A percentile compares a stretch with the other conserved stretches of the same genome.
Evolutionary conservation across 1,140 invertebrate species (phyloP).

Genomic region (Apis cerana): DNA sequence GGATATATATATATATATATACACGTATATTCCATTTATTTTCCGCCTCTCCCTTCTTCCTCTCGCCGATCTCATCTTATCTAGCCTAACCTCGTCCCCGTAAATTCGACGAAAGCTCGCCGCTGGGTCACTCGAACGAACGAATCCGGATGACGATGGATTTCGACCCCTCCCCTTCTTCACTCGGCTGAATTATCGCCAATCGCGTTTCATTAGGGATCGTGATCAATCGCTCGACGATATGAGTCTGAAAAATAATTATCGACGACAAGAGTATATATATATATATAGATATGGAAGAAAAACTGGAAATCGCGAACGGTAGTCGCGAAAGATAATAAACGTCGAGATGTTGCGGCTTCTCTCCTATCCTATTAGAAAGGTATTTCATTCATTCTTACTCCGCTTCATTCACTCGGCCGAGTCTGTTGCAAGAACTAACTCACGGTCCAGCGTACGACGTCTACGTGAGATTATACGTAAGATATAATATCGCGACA

Average conservation of each 20-base stretch:
- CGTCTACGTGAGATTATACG: too few relatives aligned
- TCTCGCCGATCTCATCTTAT: constrained; percentile 34
- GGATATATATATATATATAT: constrained; percentile 13
- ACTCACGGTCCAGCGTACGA: not conserved
- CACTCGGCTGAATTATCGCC: too few relatives aligned
- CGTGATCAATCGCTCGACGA: not conserved
- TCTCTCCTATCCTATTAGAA: constrained; percentile 23
- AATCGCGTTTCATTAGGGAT: not conserved
- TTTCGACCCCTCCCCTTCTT: not conserved
- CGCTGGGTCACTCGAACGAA: constrained; percentile 45
- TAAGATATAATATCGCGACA: not conserved
- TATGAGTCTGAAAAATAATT: too few relatives aligned
- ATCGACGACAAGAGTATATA: too few relatives aligned
- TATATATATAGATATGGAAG: too few relatives aligned
- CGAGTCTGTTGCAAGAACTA: not conserved
- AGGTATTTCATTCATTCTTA: constrained; percentile 47
- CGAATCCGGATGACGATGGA: constrained; percentile 23
- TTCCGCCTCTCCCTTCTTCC: constrained; percentile 42
- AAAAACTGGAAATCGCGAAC: constrained; percentile 20
- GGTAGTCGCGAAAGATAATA: constrained; percentile 9
- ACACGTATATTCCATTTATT: constrained; percentile 14
- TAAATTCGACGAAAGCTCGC: constrained; percentile 64
- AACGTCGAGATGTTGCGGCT: constrained; percentile 3
- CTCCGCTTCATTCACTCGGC: constrained; percentile 37
- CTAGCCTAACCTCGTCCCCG: constrained; percentile 55